Percentiles rank a stretch among this genome's conserved stretches.
phyloP scores from a whole-genome alignment of 2,797 vertebrate species.

The Mus spretus region DNA sequence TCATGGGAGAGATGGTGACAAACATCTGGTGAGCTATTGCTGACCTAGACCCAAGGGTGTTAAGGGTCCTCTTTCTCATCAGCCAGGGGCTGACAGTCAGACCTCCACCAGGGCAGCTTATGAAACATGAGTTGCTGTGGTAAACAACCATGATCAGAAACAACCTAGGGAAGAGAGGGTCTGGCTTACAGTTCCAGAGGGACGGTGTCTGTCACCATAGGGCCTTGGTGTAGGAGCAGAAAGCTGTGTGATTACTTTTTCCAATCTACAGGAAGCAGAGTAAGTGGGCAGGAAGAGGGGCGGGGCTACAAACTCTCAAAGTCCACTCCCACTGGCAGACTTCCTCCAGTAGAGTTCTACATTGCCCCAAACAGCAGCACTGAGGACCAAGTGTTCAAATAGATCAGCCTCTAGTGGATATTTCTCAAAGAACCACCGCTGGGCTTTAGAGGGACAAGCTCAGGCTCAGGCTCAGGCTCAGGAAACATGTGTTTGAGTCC shows the following conservation, averaged over 20 bases:
- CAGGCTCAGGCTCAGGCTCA: not conserved
- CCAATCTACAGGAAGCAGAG: not conserved
- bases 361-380: not conserved
- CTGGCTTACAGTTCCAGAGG: not conserved
- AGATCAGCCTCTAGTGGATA: not conserved
- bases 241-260: not conserved
- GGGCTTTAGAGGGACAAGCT: not conserved
- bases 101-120: not conserved
- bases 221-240: too few species aligned
- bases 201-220: not conserved
- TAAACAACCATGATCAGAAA: not conserved
- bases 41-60: not conserved
- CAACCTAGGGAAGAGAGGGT: not conserved
- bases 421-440: not conserved
- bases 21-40: not conserved
- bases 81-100: not conserved
- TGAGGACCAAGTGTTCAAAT: not conserved
- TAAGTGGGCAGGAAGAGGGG: not conserved
- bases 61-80: not conserved
- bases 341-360: not conserved
- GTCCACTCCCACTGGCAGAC: not conserved
- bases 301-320: not conserved
- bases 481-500: too few species aligned
- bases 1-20: not conserved
- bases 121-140: not conserved